Conservation (phyloP, 1,140 invertebrate genomes). For the Heliconius eleuchia region DNA sequence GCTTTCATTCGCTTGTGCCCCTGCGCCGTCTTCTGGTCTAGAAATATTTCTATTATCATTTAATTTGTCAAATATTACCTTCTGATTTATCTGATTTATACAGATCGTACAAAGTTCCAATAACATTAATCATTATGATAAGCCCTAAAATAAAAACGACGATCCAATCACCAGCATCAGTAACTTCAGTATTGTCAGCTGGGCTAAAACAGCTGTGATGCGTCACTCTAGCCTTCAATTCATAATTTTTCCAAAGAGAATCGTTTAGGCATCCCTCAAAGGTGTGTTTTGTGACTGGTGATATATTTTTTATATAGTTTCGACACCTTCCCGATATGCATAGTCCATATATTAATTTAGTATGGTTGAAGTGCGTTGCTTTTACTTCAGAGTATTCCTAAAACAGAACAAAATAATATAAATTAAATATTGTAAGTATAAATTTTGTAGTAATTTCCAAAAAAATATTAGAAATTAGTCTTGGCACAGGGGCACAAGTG, state of each 20-base stretch:
- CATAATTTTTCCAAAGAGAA: constrained; percentile 5
- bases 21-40: no score
- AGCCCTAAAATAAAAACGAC: background rate
- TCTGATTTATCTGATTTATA: background rate
- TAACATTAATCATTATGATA: background rate
- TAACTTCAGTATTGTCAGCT: background rate
- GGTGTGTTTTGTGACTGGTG: background rate
- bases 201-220: background rate
- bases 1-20: no score
- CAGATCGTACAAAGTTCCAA: background rate
- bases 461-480: no score
- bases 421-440: no score
- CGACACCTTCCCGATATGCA: background rate
- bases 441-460: no score
- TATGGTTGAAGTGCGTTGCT: background rate
- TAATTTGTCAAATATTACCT: background rate
- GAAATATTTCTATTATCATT: background rate
- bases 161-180: background rate
- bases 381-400: background rate
- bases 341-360: background rate
- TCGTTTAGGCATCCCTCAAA: constrained; percentile 18
- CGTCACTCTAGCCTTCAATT: constrained; percentile 4
- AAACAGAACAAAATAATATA: background rate
- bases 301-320: background rate
- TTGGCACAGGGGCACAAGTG: no score